Percentiles rank a stretch among this genome's conserved stretches.
Evolutionary conservation across 2,888 invertebrate species (phyloP).

Genomic region (Drosophila cognata): DNA sequence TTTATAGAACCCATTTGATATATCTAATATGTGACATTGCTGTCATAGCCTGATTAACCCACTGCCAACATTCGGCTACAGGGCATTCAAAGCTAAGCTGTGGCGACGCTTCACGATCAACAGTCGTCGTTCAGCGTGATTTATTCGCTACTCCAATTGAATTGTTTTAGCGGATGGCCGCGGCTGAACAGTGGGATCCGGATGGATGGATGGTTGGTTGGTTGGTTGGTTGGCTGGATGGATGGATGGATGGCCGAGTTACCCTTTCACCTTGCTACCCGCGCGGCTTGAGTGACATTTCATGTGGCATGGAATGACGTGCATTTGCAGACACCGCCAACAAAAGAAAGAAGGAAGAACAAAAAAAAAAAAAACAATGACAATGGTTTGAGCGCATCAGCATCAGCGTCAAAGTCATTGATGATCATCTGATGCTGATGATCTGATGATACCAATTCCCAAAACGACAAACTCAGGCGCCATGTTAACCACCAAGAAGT

Average conservation of each 20-base stretch:
- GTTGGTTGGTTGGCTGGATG: slow-evolving; percentile 12
- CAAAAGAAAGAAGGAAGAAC: slow-evolving; percentile 34
- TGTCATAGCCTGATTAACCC: slow-evolving; percentile 24
- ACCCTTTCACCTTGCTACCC: background rate
- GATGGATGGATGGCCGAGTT: slow-evolving; percentile 37
- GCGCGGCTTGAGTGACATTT: slow-evolving; percentile 83
- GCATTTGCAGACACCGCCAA: slow-evolving; percentile 78
- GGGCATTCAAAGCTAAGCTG: slow-evolving; percentile 39
- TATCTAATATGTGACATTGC: background rate
- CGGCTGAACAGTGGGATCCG: slow-evolving; percentile 1
- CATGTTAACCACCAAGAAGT: slow-evolving; percentile 82
- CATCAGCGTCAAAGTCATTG: slow-evolving; percentile 64
- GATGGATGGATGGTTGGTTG: slow-evolving; percentile 23
- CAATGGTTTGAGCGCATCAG: slow-evolving; percentile 41
- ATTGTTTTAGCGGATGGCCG: slow-evolving; percentile 83
- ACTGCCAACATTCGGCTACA: slow-evolving; percentile 9
- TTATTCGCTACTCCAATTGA: slow-evolving; percentile 85
- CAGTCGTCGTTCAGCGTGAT: slow-evolving; percentile 76
- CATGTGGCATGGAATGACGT: slow-evolving; percentile 83
- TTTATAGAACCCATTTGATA: background rate
- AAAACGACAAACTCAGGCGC: slow-evolving; percentile 84
- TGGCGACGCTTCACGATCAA: slow-evolving; percentile 68
- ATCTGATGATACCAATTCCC: slow-evolving; percentile 81
- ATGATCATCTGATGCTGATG: slow-evolving; percentile 73
- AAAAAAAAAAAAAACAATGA: slow-evolving; percentile 27